Base-by-base conservation (phyloP, 2,888 invertebrate species). In the Anaspis maculata region DNA sequence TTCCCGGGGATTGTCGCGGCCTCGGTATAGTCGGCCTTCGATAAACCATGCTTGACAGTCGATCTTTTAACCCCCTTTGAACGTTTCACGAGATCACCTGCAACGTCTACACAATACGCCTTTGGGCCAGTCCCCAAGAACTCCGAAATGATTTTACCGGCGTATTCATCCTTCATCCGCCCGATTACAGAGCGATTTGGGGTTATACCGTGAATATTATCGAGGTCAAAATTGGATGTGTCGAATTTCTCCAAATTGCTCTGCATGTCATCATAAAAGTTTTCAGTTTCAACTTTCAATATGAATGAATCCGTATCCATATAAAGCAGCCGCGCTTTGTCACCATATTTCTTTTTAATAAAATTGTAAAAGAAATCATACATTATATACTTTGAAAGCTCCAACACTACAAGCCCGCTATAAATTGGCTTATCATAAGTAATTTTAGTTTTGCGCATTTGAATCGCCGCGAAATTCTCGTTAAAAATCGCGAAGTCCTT, bases 291-390 rank as follows among this genome's bases (percentile, higher is more conserved):
- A 10, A 34, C 30, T 21, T 16, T 24, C 12, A 25, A 27, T 25
- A 32, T 27, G 3, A 32, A 21, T 13, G 32, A 32, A 13, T 32
- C 32, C 6, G 32, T 32, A 27, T 32, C 27, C 14, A 24, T 24
- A 14, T 24, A 24, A 9, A 25, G n/a, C 9, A 19, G 19, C 19
- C 5, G 10, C 5, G 19, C 5, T 11, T 22, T 3, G 7, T 29
- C 11, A 3, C 9, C 22, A 22, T 12, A 29, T 29, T 29, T 29
- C 5, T 10, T 10, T 12, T 21, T 21, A 19, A 22, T 29, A 19
- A 13, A 29, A 10, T 10, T 22, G 9, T 26, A 26, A 13, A 10
- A 12, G n/a, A 26, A 26, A 13, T 26, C 27, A 13, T 13, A 26
- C 27, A 26, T 26, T 6, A 26, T 11, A 6, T 6, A 13, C 13